phyloP scores from a whole-genome alignment of 2,888 invertebrate genomes.

The Theodoxus fluviatilis region DNA sequence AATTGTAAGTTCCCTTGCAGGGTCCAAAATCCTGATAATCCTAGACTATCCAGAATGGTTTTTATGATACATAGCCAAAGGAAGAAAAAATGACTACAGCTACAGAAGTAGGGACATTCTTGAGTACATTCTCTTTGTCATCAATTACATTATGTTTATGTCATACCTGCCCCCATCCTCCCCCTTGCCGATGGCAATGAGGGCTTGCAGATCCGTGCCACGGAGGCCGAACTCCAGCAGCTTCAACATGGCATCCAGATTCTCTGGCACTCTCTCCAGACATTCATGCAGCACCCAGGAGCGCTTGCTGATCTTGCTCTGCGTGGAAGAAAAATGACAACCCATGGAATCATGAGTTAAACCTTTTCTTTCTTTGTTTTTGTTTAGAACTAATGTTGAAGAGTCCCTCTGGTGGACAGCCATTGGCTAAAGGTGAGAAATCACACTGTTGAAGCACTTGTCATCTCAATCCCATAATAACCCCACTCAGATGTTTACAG shows the following conservation, averaged over 20 bases:
- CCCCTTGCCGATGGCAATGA: slow-evolving; percentile 64
- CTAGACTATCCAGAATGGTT: too few species aligned
- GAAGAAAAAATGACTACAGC: slow-evolving; percentile 5
- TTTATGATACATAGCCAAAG: background rate
- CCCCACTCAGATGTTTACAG: too few species aligned
- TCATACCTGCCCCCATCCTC: slow-evolving; percentile 60
- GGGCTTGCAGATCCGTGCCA: slow-evolving; percentile 74
- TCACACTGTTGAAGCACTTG: too few species aligned
- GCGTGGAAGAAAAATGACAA: slow-evolving; percentile 24
- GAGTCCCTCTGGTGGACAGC: too few species aligned
- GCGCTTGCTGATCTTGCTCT: slow-evolving; percentile 79
- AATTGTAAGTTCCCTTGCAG: too few species aligned
- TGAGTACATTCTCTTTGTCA: background rate
- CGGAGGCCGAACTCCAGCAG: slow-evolving; percentile 77
- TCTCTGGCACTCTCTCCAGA: slow-evolving; percentile 77
- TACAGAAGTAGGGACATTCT: background rate
- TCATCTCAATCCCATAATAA: too few species aligned
- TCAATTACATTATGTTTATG: background rate
- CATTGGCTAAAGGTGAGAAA: too few species aligned
- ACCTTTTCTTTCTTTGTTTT: too few species aligned
- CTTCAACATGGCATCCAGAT: slow-evolving; percentile 76
- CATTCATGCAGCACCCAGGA: slow-evolving; percentile 84
- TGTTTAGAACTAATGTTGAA: too few species aligned
- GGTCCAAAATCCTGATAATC: too few species aligned
- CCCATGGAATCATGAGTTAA: too few species aligned